Base-by-base conservation (phyloP, 2,888 invertebrate genomes). In the Aleiodes testaceus region DNA sequence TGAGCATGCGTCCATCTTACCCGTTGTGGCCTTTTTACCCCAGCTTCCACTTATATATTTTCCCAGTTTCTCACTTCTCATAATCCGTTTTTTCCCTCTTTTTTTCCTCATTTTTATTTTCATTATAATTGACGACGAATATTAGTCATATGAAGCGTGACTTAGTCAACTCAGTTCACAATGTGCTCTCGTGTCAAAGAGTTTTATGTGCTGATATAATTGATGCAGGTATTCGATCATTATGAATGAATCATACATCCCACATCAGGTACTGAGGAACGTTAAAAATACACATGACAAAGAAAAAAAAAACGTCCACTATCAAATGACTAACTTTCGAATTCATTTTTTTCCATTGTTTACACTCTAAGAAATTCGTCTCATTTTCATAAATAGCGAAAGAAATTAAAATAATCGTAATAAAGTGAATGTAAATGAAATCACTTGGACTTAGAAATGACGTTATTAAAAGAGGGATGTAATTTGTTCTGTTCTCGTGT, bases 181-280 rank as follows among this genome's bases (percentile, higher is more conserved):
- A 59, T 36, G 59, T 59, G 59, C 59, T 30, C 59, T 59, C 42
- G 42, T 42, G 36, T 59, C 36, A 30, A 14, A 36, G 36, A 59
- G 22, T 53, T 52, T 52, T 22, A 59, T 59, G 18, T 42, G 42
- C 12, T 7, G 11, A 18, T 59, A 18, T 42, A 59, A 59, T 59
- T 59, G 59, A 59, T 59, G 59, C 42, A 53, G 53, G 53, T 53
- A 59, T 42, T 59, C 59, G 59, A 59, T 59, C 42, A 36, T 42
- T 59, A 59, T 42, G 59, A 14, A 59, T 59, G 59, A 59, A 59
- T 59, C 59, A 59, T 59, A 11, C 59, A 59, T 59, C 59, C 59
- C 16, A 59, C 59, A 59, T 59, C 14, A 59, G 36, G 14, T 7
- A 36, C 9, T 7, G 36, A 36, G 16, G 49, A 49, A 49, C 49